Conservation (phyloP, 2,113 vertebrate species). For the Romanogobio albipinnatus region DNA sequence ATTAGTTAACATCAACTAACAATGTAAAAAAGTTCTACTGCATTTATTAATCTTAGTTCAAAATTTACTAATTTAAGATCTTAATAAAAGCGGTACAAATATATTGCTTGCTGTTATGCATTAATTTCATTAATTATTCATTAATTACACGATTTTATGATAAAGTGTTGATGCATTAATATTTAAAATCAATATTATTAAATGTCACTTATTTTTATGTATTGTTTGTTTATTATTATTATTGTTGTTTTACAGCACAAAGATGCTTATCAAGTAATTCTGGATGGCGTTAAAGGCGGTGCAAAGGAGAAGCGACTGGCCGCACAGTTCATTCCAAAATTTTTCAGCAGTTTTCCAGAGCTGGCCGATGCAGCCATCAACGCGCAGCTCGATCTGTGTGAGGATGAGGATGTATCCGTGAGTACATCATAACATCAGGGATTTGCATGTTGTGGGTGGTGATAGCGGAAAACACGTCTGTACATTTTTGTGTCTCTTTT, state of each 20-base stretch:
- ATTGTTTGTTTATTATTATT: conserved; percentile 39
- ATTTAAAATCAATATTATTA: neutral
- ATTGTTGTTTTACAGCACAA: conserved; percentile 83
- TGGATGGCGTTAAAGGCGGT: conserved; percentile 96
- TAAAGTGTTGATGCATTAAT: no score
- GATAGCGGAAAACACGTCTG: neutral
- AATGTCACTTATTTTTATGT: neutral
- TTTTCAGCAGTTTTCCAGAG: conserved; percentile 97
- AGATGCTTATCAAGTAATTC: conserved; percentile 93
- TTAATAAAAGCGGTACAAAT: no score
- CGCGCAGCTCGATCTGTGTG: conserved; percentile 95
- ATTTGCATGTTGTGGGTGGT: neutral
- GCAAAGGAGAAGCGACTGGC: conserved; percentile 96
- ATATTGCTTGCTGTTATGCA: no score
- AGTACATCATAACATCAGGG: conserved; percentile 59
- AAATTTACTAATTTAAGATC: no score
- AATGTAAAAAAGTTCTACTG: no score
- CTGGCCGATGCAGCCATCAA: conserved; percentile 95
- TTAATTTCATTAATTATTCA: no score
- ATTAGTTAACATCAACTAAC: no score
- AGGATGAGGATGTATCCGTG: conserved; percentile 98
- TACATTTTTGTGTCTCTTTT: neutral
- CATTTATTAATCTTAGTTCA: no score
- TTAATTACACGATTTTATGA: no score
- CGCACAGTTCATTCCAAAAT: conserved; percentile 98